phyloP scores from a whole-genome alignment of 1,140 invertebrate genomes.

The Microplitis demolitor region DNA sequence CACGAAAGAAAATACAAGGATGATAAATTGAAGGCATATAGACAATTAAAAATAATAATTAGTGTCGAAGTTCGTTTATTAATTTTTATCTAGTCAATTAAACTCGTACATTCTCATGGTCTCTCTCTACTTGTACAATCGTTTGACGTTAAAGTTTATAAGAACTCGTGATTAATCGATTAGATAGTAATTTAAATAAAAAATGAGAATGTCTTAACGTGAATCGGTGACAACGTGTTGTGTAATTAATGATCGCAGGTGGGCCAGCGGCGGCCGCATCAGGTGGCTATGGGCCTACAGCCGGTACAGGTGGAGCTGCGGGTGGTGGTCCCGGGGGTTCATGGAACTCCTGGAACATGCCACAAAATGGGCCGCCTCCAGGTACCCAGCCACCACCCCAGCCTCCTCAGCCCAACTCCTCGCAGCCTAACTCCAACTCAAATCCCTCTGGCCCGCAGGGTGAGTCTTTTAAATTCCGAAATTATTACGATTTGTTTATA shows the following conservation, averaged over 20 bases:
- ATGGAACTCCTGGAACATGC: conserved; percentile 66
- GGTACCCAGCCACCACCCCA: conserved; percentile 59
- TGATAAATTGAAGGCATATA: conserved; percentile 19
- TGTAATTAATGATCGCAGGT: conserved; percentile 61
- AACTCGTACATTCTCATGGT: conserved; percentile 23
- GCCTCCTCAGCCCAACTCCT: conserved; percentile 63
- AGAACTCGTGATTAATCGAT: neutral
- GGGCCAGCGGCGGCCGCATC: conserved; percentile 61
- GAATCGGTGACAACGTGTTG: conserved; percentile 54
- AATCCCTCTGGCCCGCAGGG: conserved; percentile 63
- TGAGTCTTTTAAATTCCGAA: conserved; percentile 56
- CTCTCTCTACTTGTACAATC: conserved; percentile 26
- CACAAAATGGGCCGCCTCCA: conserved; percentile 64
- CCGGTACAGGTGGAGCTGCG: conserved; percentile 62
- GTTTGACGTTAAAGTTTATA: conserved; percentile 1
- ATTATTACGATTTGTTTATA: conserved; percentile 31
- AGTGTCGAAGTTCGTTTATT: neutral
- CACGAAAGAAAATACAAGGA: conserved; percentile 50
- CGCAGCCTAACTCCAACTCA: conserved; percentile 62
- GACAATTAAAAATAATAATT: neutral
- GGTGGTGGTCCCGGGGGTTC: conserved; percentile 64
- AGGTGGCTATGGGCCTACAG: conserved; percentile 60
- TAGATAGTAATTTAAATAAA: conserved; percentile 25
- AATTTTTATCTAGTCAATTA: neutral
- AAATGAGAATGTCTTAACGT: conserved; percentile 36